These are phyloP conservation scores for Crax fasciolata DNA, from an alignment of 2,797 vertebrate species.

Conservation along the genomic window DNA sequence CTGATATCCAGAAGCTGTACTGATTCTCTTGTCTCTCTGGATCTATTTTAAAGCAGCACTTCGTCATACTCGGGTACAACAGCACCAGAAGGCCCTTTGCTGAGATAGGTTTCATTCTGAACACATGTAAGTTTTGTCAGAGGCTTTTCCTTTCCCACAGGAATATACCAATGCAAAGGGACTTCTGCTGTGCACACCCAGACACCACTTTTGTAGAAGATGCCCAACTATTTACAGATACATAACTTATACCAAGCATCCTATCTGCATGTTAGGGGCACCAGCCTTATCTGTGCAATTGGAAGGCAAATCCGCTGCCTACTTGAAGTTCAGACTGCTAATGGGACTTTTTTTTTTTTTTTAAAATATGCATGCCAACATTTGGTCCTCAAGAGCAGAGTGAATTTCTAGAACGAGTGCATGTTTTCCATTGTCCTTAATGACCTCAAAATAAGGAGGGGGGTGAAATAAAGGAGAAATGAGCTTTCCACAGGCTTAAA, in stretches of 20 bases:
- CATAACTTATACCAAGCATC: not conserved
- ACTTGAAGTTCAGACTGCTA: not conserved
- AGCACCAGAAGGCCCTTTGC: not conserved
- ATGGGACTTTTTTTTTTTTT: not conserved
- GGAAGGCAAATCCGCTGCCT: not conserved
- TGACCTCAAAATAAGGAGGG: not conserved
- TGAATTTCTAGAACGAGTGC: not conserved
- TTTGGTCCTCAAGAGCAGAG: not conserved
- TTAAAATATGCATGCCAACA: not conserved
- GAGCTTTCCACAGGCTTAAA: not conserved
- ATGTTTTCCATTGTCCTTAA: not conserved
- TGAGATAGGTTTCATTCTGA: not conserved
- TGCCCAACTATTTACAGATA: not conserved
- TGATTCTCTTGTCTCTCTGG: not conserved
- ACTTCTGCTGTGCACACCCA: not conserved
- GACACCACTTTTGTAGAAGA: not conserved
- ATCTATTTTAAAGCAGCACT: not conserved
- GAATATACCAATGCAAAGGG: fast-evolving
- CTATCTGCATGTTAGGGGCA: not conserved
- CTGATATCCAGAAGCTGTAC: not conserved
- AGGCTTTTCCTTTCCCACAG: not conserved
- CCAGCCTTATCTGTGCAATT: not conserved
- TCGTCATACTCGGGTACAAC: fast-evolving
- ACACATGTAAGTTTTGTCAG: not conserved
- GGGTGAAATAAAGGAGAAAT: not conserved